Evolutionary conservation across 2,113 vertebrate genomes (phyloP).

Genomic region (Neopipo cinnamomea): DNA sequence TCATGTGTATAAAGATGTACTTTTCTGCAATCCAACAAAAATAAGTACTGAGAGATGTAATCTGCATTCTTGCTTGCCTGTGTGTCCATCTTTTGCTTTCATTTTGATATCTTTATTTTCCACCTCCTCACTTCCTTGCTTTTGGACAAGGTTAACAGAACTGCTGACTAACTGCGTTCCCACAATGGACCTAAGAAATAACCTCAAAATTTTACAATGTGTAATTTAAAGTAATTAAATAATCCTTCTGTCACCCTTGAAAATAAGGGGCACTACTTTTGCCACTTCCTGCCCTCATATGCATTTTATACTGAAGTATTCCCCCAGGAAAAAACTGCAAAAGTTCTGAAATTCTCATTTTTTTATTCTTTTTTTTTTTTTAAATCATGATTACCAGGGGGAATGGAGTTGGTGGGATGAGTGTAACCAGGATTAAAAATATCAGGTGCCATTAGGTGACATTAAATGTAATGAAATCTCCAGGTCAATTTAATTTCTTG

Average conservation of each 20-base stretch:
- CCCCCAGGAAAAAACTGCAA: neutral
- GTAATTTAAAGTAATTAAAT: neutral
- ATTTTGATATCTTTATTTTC: neutral
- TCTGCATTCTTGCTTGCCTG: neutral
- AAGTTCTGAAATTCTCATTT: neutral
- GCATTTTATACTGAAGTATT: neutral
- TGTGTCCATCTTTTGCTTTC: neutral
- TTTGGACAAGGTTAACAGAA: neutral
- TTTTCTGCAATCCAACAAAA: neutral
- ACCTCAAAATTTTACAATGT: neutral
- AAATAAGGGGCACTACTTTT: neutral
- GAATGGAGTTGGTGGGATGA: constrained; percentile 5
- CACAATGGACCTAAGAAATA: neutral
- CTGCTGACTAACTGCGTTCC: neutral
- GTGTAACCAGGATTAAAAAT: constrained; percentile 67
- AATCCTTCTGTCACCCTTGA: neutral
- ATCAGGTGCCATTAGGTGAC: constrained; percentile 57
- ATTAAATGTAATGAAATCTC: constrained; percentile 69
- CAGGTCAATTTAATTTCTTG: constrained; percentile 71
- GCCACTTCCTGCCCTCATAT: neutral
- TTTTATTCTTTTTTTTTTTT: neutral
- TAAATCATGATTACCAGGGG: constrained; percentile 2
- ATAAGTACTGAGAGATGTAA: neutral
- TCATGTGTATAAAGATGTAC: neutral
- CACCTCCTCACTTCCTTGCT: neutral